Base-by-base conservation (phyloP, 2,888 invertebrate species). In the Torymus auratus region DNA sequence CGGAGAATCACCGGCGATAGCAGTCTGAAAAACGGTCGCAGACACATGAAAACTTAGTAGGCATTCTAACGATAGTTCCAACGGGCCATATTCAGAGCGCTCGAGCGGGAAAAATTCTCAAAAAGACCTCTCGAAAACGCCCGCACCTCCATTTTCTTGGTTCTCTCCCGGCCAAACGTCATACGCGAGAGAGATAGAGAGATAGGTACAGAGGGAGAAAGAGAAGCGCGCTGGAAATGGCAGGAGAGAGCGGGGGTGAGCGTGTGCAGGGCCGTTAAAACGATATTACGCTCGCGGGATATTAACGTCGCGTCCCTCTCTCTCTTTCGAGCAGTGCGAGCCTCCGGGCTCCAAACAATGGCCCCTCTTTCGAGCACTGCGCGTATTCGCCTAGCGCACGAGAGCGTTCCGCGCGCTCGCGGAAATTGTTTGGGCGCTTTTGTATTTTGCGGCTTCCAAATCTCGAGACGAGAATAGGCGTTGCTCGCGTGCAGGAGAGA, bases 391-490 rank as follows among this genome's bases (percentile, higher is more conserved):
- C 41, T 41, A 41, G 41, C 41, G 7, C 28, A n/a, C n/a, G n/a
- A n/a, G 28, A 28, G 28, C 7, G 41, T 41, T 41, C 41, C 41
- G 7, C 85, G 84, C 83, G 69, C 61, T 52, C 61, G 62, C 86
- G 86, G 86, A 87, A 88, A 88, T 88, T 87, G 88, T 88, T 88
- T 86, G 85, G 88, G 88, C 87, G 41, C 86, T 88, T 89, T 87
- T 86, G 13, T 87, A 87, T 88, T 88, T 87, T 87, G 86, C 83
- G 88, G 88, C 88, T 88, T 88, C 88, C 86, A 86, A 88, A 87
- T 88, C 87, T 88, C 86, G 41, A 86, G 86, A 87, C 86, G 85
- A 87, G 86, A 85, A 83, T 56, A 41, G 58, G 41, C 56, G 76
- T 10, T 10, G 7, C 7, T 7, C 60, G 17, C 11, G 60, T 14